These are phyloP conservation scores for Proteles cristata DNA, from an alignment of 2,113 vertebrate genomes.

Conservation along the genomic window DNA sequence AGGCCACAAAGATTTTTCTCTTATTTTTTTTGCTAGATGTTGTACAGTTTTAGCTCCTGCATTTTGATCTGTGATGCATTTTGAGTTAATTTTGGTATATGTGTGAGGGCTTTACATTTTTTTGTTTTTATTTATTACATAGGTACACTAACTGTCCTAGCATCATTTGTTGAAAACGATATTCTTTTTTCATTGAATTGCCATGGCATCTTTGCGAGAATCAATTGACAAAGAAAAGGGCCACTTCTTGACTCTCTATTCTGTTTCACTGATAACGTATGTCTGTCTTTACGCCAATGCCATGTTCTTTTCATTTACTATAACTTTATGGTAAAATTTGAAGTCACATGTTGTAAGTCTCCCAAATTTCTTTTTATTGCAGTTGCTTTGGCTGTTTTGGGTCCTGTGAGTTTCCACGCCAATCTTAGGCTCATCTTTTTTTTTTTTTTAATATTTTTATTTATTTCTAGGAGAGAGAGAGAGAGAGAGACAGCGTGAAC, in stretches of 20 bases:
- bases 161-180: background rate
- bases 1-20: background rate
- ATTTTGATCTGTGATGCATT: background rate
- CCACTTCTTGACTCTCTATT: background rate
- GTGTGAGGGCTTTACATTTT: background rate
- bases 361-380: background rate
- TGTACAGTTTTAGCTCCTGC: background rate
- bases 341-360: background rate
- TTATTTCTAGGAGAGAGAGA: too few species aligned
- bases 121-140: background rate
- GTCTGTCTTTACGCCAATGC: background rate
- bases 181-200: background rate
- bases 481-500: too few species aligned
- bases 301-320: background rate
- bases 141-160: background rate
- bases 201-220: background rate
- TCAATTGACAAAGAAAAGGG: background rate
- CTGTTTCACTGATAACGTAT: background rate
- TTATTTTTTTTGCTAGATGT: background rate
- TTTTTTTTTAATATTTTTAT: too few species aligned
- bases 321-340: background rate
- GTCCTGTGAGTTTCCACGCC: background rate
- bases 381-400: background rate
- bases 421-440: background rate
- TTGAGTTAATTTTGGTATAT: background rate